These are phyloP conservation scores for Hoplostethus mediterraneus DNA, from an alignment of 2,797 vertebrate species.

Conservation along the genomic window DNA sequence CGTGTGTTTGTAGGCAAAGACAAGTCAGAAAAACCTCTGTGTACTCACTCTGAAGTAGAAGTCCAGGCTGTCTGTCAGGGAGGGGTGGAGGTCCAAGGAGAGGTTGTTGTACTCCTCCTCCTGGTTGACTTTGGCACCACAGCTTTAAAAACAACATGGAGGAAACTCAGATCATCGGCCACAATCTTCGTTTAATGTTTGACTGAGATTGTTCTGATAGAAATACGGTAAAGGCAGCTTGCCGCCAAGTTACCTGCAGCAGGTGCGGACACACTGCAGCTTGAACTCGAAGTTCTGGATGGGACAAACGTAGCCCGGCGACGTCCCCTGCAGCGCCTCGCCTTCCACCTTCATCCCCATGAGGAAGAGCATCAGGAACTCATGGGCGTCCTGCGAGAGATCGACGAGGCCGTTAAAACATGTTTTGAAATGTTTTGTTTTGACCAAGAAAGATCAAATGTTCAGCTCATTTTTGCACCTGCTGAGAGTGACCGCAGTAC, in stretches of 20 bases:
- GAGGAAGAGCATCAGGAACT: background rate
- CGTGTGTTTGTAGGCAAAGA: too few species aligned
- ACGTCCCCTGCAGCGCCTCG: background rate
- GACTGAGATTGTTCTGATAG: too few species aligned
- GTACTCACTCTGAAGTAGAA: constrained; percentile 9
- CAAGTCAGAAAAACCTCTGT: background rate
- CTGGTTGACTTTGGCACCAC: background rate
- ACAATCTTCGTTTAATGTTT: too few species aligned
- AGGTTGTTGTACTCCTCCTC: background rate
- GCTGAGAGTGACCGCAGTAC: background rate
- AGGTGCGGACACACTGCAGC: constrained; percentile 2
- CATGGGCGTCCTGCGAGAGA: background rate
- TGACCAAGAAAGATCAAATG: background rate
- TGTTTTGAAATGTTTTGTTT: too few species aligned
- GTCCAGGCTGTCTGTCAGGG: background rate
- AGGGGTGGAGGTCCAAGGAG: background rate
- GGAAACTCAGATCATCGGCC: too few species aligned
- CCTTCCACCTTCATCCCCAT: background rate
- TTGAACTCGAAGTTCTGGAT: background rate
- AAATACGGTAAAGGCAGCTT: background rate
- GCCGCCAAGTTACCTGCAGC: background rate
- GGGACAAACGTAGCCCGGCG: background rate
- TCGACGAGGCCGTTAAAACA: background rate
- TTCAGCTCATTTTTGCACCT: background rate
- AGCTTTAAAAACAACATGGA: background rate